Evolutionary conservation across 2,888 invertebrate genomes (phyloP).

Genomic region (Mylabris sibirica): DNA sequence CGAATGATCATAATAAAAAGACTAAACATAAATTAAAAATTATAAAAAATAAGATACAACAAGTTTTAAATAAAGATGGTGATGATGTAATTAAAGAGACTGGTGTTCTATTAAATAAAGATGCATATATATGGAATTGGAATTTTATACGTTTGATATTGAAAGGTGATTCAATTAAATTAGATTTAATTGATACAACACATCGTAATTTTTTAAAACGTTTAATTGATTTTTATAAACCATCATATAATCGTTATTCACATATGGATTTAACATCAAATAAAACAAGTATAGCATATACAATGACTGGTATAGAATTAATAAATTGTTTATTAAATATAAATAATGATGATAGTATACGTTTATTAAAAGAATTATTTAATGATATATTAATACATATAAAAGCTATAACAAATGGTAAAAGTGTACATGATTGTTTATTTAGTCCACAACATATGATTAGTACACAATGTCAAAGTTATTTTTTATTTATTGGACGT

Average conservation of each 20-base stretch:
- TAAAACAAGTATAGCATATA: conserved; percentile 69
- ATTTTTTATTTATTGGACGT: conserved; percentile 92
- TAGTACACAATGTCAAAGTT: conserved; percentile 91
- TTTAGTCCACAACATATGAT: conserved; percentile 89
- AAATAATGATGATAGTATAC: conserved; percentile 53
- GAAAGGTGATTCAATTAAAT: conserved; percentile 60
- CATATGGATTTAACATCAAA: conserved; percentile 76
- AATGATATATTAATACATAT: conserved; percentile 81
- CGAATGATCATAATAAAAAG: conserved; percentile 49
- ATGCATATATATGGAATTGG: conserved; percentile 92
- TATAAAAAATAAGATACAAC: conserved; percentile 54
- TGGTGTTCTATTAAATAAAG: conserved; percentile 80
- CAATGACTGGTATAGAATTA: conserved; percentile 75
- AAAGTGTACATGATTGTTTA: conserved; percentile 84
- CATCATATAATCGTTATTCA: conserved; percentile 87
- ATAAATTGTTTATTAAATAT: conserved; percentile 72
- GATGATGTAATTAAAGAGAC: conserved; percentile 79
- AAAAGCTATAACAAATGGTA: conserved; percentile 74
- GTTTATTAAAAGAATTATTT: conserved; percentile 79
- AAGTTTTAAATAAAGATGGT: conserved; percentile 56
- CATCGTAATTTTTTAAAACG: conserved; percentile 75
- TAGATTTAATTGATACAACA: conserved; percentile 69
- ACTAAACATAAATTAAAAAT: conserved; percentile 45
- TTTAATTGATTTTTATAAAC: conserved; percentile 85
- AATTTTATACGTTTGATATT: conserved; percentile 84